phyloP scores from a whole-genome alignment of 2,797 vertebrate species.

The Enoplosus armatus region DNA sequence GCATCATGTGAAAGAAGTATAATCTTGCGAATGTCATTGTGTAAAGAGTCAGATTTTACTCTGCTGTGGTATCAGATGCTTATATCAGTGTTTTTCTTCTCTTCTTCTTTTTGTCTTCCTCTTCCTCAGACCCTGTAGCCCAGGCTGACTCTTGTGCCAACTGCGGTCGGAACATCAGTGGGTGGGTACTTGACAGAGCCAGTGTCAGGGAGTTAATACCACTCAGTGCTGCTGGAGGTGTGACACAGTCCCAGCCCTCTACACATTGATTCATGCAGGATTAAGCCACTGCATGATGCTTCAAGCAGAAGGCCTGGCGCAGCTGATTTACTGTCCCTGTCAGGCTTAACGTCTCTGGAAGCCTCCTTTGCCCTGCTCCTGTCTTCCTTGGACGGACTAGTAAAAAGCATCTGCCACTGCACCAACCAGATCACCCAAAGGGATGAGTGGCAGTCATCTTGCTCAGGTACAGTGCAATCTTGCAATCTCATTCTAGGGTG shows the following conservation, averaged over 20 bases:
- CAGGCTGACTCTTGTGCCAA: conserved; percentile 54
- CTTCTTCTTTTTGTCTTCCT: conserved; percentile 52
- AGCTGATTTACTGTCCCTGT: conserved; percentile 76
- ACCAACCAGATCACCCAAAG: conserved; percentile 69
- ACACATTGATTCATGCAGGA: conserved; percentile 76
- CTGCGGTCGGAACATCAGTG: conserved; percentile 57
- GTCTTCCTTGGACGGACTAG: conserved; percentile 48
- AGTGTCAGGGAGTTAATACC: conserved; percentile 62
- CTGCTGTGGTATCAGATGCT: conserved; percentile 25
- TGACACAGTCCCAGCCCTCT: conserved; percentile 74
- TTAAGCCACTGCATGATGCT: conserved; percentile 77
- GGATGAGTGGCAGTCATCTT: conserved; percentile 78
- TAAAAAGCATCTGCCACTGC: conserved; percentile 53
- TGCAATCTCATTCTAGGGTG: background rate
- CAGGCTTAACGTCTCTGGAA: conserved; percentile 79
- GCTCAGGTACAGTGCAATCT: conserved; percentile 75
- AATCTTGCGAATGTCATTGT: conserved; percentile 21
- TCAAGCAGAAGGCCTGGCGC: conserved; percentile 71
- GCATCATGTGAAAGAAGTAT: conserved; percentile 16
- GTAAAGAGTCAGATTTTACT: conserved; percentile 32
- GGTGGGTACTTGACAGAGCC: conserved; percentile 59
- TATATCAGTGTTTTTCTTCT: conserved; percentile 28
- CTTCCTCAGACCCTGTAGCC: conserved; percentile 56
- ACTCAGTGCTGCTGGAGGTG: conserved; percentile 68
- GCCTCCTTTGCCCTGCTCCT: conserved; percentile 56